Evolutionary conservation across 2,113 vertebrate genomes (phyloP), one percentile per base, ranked within the genome.

Genomic region (Anseranas semipalmata): DNA sequence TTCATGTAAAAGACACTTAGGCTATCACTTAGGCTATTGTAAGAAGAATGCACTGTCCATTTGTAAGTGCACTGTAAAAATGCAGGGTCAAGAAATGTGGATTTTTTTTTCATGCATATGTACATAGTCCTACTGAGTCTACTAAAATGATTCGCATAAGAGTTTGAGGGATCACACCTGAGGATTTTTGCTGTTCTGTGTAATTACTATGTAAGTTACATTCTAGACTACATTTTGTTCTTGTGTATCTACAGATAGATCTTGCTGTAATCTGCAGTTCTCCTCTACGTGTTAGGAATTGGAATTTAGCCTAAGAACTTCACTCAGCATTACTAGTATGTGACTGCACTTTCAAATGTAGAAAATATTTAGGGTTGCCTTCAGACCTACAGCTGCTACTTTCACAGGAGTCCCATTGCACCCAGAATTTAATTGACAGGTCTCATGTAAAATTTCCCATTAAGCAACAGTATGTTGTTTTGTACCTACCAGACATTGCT

Each of bases 381-480:
- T 68, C 62, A 67, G n/a, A 46, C 33, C 32, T 37, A 17, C 15
- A 67, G 58, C 30, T 85, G 79, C 67, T 12, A 3, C 48, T 60
- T 45, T 53, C 3, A 3, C 6, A 24, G 30, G 32, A 70, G 9
- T 15, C 16, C 52, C 72, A 12, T 3, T 48, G 55, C 39, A 27
- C 45, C 33, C 53, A 43, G 1, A 7, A 4, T 52, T 67, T 39
- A 43, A 20, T 43, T 35, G 30, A 22, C 18, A 14, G 0, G 0
- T 15, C 41, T 74, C 37, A 11, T 13, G 33, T 76, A 53, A 87
- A 55, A 67, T 46, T 71, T 74, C 46, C 33, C n/a, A 7, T 67
- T 84, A 59, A 92, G 19, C 10, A 55, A 8, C 56, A 28, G 7
- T 10, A 6, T 32, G 30, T 35, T 76, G 17, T 21, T 94, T 30